Evolutionary conservation across 2,888 invertebrate genomes (phyloP), one percentile per base, ranked within the genome.

Genomic region (Rhagonycha lutea): DNA sequence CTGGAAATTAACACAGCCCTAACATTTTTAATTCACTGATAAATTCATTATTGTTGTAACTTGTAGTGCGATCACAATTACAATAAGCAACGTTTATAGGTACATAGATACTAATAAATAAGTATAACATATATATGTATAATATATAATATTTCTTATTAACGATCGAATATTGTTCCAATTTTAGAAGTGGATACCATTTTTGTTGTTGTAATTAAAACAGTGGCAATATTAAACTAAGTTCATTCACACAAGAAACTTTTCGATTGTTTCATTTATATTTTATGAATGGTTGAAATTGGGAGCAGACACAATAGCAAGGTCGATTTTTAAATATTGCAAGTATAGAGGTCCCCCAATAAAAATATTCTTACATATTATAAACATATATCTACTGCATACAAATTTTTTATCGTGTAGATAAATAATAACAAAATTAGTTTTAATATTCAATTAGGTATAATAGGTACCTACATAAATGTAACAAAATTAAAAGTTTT

Each of bases 1-100:
- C 68, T 70, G 73, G 72, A 77, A 74, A 74, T 77, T 77, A 61
- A 65, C 72, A 68, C 73, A 65, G 70, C 76, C 73, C 67, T 68
- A 76, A 73, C 76, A 67, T 47, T 4, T n/a, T 47, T 47, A n/a
- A n/a, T n/a, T 47, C 8, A 2, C 8, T 47, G 3, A 7, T 47
- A n/a, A 47, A n/a, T n/a, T 47, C 2, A n/a, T 47, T 4, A 47
- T 5, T 47, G 47, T 47, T n/a, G 5, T 47, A 47, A 47, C 47
- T 47, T 47, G 1, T n/a, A n/a, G n/a, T n/a, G n/a, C 7, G n/a
- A 4, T 47, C n/a, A n/a, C n/a, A 7, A 2, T 47, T 5, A 9
- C n/a, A n/a, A n/a, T n/a, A n/a, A n/a, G n/a, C n/a, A 32, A 32
- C 4, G 12, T 32, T 32, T 12, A 1, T 18, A 18, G 18, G 18